These are phyloP conservation scores for Drosophila merina DNA, from an alignment of 2,888 invertebrate species.

Conservation along the genomic window DNA sequence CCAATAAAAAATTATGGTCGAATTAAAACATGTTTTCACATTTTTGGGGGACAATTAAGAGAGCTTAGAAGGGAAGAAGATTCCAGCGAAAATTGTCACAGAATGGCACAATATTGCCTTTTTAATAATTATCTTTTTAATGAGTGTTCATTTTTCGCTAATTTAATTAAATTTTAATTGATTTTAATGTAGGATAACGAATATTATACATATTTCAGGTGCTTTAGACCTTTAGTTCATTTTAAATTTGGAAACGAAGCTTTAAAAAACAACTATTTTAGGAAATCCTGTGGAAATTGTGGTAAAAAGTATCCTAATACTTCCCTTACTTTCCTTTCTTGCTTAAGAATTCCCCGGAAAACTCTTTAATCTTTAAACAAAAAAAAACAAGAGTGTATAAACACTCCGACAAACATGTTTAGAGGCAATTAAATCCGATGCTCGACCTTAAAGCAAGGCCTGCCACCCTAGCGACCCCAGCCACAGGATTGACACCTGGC, in stretches of 20 bases:
- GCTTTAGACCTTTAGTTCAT: no score
- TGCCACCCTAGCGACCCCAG: neutral
- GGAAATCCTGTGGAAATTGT: no score
- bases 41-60: neutral
- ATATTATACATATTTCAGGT: no score
- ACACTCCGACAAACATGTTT: slow-evolving; percentile 19
- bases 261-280: no score
- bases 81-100: neutral
- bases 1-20: neutral
- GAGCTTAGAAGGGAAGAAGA: neutral
- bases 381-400: neutral
- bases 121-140: neutral
- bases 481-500: slow-evolving; percentile 37
- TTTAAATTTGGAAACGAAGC: no score
- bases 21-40: neutral
- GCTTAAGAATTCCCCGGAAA: neutral
- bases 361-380: neutral
- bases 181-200: no score
- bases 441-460: slow-evolving; percentile 13
- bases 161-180: neutral
- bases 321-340: no score
- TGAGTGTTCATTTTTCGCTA: neutral
- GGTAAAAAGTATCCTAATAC: no score
- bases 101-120: neutral
- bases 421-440: slow-evolving; percentile 37